These are phyloP conservation scores for Mus musculus DNA, from an alignment of 2,113 vertebrate genomes.

Conservation along the genomic window DNA sequence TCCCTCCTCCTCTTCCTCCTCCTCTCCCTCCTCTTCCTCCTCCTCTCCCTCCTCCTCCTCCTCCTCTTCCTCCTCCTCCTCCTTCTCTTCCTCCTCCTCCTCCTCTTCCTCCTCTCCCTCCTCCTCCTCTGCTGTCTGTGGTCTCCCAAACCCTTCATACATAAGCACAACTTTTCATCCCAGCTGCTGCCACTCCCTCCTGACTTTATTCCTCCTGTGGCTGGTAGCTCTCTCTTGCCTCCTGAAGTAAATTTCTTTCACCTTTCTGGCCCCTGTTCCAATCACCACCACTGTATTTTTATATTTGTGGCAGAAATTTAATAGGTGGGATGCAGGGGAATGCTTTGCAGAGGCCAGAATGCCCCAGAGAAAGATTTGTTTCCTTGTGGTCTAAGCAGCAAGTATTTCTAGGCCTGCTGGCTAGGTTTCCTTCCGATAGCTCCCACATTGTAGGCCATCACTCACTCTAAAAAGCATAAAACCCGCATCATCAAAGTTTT, in stretches of 20 bases:
- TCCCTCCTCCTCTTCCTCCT: too few species aligned
- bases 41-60: too few species aligned
- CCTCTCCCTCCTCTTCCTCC: background rate
- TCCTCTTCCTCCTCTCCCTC: background rate
- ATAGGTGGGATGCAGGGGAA: background rate
- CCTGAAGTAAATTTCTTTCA: conserved; percentile 53
- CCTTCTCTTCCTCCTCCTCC: too few species aligned
- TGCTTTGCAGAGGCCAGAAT: conserved; percentile 23
- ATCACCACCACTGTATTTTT: conserved; percentile 63
- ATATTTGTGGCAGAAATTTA: conserved; percentile 43
- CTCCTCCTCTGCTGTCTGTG: background rate
- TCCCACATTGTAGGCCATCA: background rate
- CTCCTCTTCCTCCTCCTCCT: too few species aligned
- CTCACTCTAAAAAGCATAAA: conserved; percentile 10
- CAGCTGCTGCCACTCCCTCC: background rate
- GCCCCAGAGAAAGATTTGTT: conserved; percentile 54
- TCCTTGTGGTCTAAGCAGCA: conserved; percentile 50
- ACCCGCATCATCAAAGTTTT: background rate
- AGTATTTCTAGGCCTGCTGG: background rate
- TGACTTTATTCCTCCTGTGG: conserved; percentile 45
- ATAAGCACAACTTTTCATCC: background rate
- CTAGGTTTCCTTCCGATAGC: background rate
- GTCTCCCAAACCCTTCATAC: conserved; percentile 26
- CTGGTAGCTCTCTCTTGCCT: conserved; percentile 33
- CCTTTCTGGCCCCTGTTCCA: conserved; percentile 3